Evolutionary conservation across 2,797 vertebrate species (phyloP).

Genomic region (Ceyx erithaca): DNA sequence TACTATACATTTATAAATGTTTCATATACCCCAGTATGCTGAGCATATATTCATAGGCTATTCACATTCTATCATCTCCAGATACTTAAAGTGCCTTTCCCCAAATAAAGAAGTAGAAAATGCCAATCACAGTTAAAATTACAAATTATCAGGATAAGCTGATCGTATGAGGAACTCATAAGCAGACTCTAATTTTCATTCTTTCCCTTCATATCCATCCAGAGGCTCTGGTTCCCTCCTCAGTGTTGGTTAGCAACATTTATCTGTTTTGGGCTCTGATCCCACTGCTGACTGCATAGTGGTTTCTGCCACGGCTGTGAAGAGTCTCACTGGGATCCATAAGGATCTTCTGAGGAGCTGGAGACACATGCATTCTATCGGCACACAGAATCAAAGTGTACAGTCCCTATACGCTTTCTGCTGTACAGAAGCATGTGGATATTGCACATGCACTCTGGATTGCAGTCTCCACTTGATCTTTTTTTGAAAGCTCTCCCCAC

Average conservation of each 20-base stretch:
- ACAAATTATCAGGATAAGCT: background rate
- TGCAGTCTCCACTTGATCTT: background rate
- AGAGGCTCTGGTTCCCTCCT: background rate
- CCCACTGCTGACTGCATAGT: background rate
- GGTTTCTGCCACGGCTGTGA: background rate
- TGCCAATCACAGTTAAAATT: background rate
- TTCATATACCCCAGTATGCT: background rate
- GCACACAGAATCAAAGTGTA: background rate
- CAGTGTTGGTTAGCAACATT: background rate
- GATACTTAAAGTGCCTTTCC: background rate
- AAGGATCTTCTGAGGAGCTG: background rate
- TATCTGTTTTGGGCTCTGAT: background rate
- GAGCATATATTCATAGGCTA: background rate
- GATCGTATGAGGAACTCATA: background rate
- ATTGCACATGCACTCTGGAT: background rate
- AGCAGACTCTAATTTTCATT: background rate
- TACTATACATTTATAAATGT: background rate
- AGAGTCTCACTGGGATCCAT: background rate
- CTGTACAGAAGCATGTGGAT: background rate
- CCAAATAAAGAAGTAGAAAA: background rate
- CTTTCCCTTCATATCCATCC: background rate
- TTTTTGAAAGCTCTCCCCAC: background rate
- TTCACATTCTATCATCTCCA: background rate
- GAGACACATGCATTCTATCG: background rate
- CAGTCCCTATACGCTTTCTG: background rate